phyloP scores from a whole-genome alignment of 2,888 invertebrate genomes.

The Formica aserva region DNA sequence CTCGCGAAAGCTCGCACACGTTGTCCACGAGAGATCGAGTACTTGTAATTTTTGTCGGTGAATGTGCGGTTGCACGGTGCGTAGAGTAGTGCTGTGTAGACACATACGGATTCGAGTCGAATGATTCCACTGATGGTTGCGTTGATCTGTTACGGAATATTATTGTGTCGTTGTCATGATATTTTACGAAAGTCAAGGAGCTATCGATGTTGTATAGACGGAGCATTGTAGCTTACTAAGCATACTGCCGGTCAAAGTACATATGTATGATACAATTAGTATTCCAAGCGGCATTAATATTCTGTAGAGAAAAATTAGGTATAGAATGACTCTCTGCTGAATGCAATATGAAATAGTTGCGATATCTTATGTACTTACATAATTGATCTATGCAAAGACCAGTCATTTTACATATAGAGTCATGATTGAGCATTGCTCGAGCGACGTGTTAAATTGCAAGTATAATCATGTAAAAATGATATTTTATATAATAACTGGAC shows the following conservation, averaged over 20 bases:
- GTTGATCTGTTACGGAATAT: background rate
- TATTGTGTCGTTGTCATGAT: conserved; percentile 5
- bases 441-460: background rate
- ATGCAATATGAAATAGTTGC: background rate
- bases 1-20: background rate
- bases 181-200: background rate
- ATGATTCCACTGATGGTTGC: background rate
- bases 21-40: background rate
- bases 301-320: too few species aligned
- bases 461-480: background rate
- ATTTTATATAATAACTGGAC: background rate
- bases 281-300: background rate
- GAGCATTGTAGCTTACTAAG: background rate
- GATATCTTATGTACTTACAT: background rate
- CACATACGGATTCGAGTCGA: background rate
- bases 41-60: too few species aligned
- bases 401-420: background rate
- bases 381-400: background rate
- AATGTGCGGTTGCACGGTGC: too few species aligned
- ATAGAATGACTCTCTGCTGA: background rate
- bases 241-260: background rate
- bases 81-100: background rate
- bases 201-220: background rate
- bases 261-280: background rate
- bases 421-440: background rate